Evolutionary conservation across 2,113 vertebrate species (phyloP).

Genomic region (Pseudonaja textilis): DNA sequence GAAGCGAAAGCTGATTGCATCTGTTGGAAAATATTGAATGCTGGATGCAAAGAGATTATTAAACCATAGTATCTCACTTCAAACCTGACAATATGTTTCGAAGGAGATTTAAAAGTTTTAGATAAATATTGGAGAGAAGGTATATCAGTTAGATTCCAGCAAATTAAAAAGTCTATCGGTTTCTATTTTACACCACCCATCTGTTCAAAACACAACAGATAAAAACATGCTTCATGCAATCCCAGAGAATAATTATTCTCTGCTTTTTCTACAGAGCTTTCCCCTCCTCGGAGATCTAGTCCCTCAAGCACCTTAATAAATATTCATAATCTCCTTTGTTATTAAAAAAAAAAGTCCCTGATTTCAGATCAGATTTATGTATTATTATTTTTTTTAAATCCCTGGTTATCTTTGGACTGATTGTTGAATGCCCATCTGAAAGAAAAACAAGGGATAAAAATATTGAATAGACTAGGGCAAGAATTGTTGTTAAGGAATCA

Average conservation of each 20-base stretch:
- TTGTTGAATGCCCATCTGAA: background rate
- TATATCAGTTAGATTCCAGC: constrained; percentile 23
- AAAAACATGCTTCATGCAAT: constrained; percentile 40
- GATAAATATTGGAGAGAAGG: constrained; percentile 22
- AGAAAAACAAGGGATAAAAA: background rate
- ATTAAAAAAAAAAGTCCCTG: background rate
- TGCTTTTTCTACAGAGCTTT: constrained; percentile 21
- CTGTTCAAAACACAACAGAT: constrained; percentile 34
- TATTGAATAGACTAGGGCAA: background rate
- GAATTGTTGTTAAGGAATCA: background rate
- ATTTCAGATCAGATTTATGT: constrained; percentile 6
- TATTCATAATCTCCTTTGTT: background rate
- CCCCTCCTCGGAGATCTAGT: constrained; percentile 5
- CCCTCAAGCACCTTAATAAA: background rate
- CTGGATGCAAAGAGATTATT: constrained; percentile 6
- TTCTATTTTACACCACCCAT: constrained; percentile 34
- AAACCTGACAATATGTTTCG: constrained; percentile 15
- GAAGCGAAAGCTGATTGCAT: constrained; percentile 9
- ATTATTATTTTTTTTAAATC: background rate
- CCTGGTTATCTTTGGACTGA: background rate
- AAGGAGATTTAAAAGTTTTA: constrained; percentile 20
- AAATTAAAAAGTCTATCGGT: constrained; percentile 31
- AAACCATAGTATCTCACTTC: constrained; percentile 7
- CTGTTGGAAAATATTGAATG: background rate
- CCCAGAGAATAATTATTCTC: constrained; percentile 33